phyloP scores from a whole-genome alignment of 2,888 invertebrate genomes.

The Sminthurinus aureus region DNA sequence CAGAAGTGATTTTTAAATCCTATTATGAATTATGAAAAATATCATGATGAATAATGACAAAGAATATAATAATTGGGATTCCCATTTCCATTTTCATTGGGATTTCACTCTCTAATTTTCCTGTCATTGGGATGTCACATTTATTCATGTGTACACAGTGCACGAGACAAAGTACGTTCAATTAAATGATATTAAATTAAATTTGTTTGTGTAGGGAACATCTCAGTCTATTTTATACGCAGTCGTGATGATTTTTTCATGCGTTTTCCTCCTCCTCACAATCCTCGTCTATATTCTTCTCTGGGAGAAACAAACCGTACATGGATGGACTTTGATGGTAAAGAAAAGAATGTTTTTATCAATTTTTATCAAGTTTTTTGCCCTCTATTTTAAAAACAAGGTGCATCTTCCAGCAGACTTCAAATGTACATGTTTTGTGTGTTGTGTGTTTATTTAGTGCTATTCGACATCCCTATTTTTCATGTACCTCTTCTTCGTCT shows the following conservation, averaged over 20 bases:
- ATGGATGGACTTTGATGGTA: constrained; percentile 50
- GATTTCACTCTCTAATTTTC: background rate
- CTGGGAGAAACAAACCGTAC: constrained; percentile 57
- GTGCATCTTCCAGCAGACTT: no score
- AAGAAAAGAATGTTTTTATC: no score
- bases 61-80: no score
- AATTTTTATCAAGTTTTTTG: no score
- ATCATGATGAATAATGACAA: no score
- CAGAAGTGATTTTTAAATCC: background rate
- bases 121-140: no score
- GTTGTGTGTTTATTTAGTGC: background rate
- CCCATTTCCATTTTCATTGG: background rate
- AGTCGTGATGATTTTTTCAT: constrained; percentile 52
- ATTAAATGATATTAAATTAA: no score
- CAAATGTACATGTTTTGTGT: no score
- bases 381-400: no score
- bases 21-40: background rate
- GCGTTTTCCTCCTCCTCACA: constrained; percentile 54
- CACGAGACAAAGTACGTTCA: no score
- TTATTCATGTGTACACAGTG: no score
- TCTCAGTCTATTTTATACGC: constrained; percentile 49
- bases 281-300: constrained; percentile 52
- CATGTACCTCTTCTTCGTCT: constrained; percentile 53
- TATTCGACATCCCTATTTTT: constrained; percentile 48
- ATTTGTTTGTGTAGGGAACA: background rate